Evolutionary conservation across 1,140 invertebrate genomes (phyloP).

Genomic region (Propsilocerus akamusi): DNA sequence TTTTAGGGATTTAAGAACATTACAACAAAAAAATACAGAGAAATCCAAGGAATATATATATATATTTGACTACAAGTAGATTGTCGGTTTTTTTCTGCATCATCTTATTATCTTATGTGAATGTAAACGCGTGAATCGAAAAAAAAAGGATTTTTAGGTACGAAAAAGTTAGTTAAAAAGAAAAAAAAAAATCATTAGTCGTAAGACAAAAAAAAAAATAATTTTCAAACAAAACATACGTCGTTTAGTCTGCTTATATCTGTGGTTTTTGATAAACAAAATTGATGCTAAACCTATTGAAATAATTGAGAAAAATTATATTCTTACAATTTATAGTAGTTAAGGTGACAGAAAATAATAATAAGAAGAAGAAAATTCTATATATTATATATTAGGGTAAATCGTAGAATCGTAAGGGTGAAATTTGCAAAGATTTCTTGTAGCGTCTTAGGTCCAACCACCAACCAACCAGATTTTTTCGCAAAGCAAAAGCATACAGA

Average conservation of each 20-base stretch:
- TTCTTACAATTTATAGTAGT: neutral
- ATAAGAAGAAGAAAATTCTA: too few relatives aligned
- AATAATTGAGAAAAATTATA: neutral
- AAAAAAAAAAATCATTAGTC: neutral
- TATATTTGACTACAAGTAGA: slow-evolving; percentile 1
- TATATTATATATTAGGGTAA: neutral
- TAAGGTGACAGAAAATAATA: neutral
- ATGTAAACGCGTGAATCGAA: neutral
- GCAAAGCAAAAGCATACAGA: neutral
- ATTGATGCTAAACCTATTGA: neutral
- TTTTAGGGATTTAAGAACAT: neutral
- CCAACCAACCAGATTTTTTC: neutral
- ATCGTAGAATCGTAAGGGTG: neutral
- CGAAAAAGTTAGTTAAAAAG: neutral
- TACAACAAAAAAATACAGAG: neutral
- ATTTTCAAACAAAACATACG: slow-evolving; percentile 1
- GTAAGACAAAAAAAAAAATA: neutral
- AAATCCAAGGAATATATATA: neutral
- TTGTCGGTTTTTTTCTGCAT: neutral
- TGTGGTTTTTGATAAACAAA: slow-evolving; percentile 2
- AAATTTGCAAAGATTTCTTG: neutral
- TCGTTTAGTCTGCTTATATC: slow-evolving; percentile 4
- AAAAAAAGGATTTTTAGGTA: neutral
- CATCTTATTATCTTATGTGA: neutral
- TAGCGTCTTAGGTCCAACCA: neutral